phyloP scores from a whole-genome alignment of 2,888 invertebrate species.

The Emesis castigata region DNA sequence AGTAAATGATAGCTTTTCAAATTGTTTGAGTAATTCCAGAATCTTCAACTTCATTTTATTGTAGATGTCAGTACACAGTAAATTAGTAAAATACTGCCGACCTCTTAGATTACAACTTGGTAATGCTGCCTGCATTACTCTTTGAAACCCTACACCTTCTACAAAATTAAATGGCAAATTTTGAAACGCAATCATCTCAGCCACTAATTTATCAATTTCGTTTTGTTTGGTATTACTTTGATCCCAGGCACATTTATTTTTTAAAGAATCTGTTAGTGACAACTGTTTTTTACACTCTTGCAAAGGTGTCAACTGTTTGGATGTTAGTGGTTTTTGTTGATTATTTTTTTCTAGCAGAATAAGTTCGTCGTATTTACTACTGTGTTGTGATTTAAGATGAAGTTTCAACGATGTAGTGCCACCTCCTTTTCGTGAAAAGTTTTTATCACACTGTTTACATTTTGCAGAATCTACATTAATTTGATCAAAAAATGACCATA shows the following conservation, averaged over 20 bases:
- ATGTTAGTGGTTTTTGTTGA: conserved; percentile 8
- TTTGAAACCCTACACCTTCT: conserved; percentile 41
- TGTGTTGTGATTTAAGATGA: conserved; percentile 40
- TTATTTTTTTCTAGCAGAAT: background rate
- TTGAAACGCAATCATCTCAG: conserved; percentile 38
- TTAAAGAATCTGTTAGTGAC: conserved; percentile 33
- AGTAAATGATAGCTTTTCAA: conserved; percentile 43
- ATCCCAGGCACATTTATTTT: background rate
- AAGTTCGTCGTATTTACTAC: conserved; percentile 29
- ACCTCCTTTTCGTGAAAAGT: conserved; percentile 27
- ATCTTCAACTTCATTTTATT: conserved; percentile 23
- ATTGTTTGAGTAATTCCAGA: conserved; percentile 35
- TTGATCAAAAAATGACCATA: conserved; percentile 21
- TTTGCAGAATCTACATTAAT: conserved; percentile 31
- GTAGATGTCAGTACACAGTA: conserved; percentile 36
- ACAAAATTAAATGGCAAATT: conserved; percentile 15
- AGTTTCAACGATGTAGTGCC: conserved; percentile 40
- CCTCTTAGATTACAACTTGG: conserved; percentile 34
- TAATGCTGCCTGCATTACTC: conserved; percentile 39
- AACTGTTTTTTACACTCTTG: conserved; percentile 44
- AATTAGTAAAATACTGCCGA: conserved; percentile 31
- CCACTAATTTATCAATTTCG: conserved; percentile 31
- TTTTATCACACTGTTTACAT: conserved; percentile 42
- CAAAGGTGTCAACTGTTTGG: conserved; percentile 35
- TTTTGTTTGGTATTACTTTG: conserved; percentile 36